Conservation (phyloP, 2,888 invertebrate genomes). For the Oxyteleia sp. region DNA sequence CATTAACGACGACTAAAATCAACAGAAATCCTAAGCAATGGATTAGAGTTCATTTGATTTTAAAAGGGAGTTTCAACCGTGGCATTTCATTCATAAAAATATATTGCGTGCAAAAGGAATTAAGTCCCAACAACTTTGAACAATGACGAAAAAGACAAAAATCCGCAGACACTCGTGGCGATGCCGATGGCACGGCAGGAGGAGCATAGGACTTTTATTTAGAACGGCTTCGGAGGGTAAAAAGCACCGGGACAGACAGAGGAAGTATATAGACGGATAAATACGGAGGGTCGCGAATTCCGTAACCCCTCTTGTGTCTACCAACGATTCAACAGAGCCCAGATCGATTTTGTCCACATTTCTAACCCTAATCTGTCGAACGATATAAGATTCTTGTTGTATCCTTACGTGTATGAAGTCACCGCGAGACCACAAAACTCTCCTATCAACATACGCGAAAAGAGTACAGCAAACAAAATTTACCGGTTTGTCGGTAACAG, state of each 20-base stretch:
- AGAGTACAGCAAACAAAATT: too few relatives aligned
- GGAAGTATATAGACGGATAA: slow-evolving; percentile 81
- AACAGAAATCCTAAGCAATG: neutral
- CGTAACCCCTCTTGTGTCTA: slow-evolving; percentile 71
- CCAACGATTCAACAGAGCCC: slow-evolving; percentile 53
- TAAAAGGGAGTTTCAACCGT: neutral
- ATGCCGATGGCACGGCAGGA: slow-evolving; percentile 60
- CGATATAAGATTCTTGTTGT: slow-evolving; percentile 35
- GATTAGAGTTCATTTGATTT: neutral
- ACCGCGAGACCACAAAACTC: too few relatives aligned
- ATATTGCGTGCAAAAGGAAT: slow-evolving; percentile 47
- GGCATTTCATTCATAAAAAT: slow-evolving; percentile 42
- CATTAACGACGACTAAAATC: neutral
- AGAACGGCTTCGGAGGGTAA: slow-evolving; percentile 75
- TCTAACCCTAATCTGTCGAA: slow-evolving; percentile 50
- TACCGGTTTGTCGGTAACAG: too few relatives aligned
- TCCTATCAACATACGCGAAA: too few relatives aligned
- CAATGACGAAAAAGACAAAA: slow-evolving; percentile 80
- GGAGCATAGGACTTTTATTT: slow-evolving; percentile 77
- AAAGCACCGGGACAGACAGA: slow-evolving; percentile 78
- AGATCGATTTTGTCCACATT: slow-evolving; percentile 75
- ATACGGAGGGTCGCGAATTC: slow-evolving; percentile 79
- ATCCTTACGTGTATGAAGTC: slow-evolving; percentile 8
- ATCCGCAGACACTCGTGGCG: slow-evolving; percentile 74
- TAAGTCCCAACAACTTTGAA: slow-evolving; percentile 77